Conservation (phyloP, 2,797 vertebrate species). For the Poecilia picta region DNA sequence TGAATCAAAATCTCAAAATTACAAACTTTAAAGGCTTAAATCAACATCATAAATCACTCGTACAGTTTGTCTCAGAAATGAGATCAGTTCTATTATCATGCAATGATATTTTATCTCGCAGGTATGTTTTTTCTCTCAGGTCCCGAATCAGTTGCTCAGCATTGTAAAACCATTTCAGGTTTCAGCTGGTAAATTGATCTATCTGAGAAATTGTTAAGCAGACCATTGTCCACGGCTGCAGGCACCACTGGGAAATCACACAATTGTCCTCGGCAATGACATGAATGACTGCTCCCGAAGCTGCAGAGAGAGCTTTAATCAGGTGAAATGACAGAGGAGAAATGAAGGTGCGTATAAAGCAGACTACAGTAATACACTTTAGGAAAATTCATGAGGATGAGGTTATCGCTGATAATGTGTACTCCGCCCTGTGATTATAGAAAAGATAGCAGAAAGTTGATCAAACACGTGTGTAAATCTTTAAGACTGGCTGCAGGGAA, state of each 20-base stretch:
- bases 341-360: slow-evolving; percentile 40
- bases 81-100: neutral
- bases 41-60: neutral
- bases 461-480: slow-evolving; percentile 38
- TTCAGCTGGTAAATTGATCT: slow-evolving; percentile 64
- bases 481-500: slow-evolving; percentile 1
- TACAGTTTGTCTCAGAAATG: neutral
- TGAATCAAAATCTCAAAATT: neutral
- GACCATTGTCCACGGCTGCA: slow-evolving; percentile 61
- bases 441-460: slow-evolving; percentile 32
- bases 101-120: slow-evolving; percentile 49
- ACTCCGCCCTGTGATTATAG: slow-evolving; percentile 38
- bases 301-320: slow-evolving; percentile 68
- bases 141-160: slow-evolving; percentile 50
- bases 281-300: slow-evolving; percentile 67
- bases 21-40: neutral
- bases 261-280: slow-evolving; percentile 68
- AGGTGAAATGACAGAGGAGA: slow-evolving; percentile 62
- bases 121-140: slow-evolving; percentile 44
- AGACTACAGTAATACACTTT: slow-evolving; percentile 51
- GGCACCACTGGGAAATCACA: slow-evolving; percentile 73
- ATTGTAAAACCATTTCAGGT: slow-evolving; percentile 55
- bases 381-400: slow-evolving; percentile 22
- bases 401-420: slow-evolving; percentile 46
- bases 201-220: slow-evolving; percentile 67